phyloP scores from a whole-genome alignment of 2,113 vertebrate species.

The Romanogobio albipinnatus region DNA sequence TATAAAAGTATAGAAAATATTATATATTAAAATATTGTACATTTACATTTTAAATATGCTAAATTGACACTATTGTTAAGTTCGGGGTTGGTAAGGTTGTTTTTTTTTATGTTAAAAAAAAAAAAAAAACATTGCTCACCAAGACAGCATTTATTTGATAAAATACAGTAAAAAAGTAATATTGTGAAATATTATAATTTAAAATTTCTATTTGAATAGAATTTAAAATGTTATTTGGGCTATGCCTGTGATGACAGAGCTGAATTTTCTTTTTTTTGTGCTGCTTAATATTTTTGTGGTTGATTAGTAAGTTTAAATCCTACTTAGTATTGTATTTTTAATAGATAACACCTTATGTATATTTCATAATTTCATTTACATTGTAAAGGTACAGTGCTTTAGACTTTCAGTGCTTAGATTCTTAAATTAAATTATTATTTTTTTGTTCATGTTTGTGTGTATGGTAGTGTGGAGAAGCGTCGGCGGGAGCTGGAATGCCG shows the following conservation, averaged over 20 bases:
- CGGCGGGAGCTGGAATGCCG: slow-evolving; percentile 93
- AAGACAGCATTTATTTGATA: not conserved
- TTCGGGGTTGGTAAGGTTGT: not conserved
- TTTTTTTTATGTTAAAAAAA: not conserved
- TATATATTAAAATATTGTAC: not conserved
- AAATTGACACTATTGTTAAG: not conserved
- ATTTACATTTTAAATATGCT: not conserved
- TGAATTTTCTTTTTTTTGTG: not conserved
- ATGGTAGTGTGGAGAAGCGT: slow-evolving; percentile 87
- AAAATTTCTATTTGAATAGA: too few relatives aligned
- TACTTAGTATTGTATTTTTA: too few relatives aligned
- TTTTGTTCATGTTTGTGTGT: slow-evolving; percentile 12
- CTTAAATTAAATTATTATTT: not conserved
- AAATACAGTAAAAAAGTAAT: not conserved
- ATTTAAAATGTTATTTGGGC: too few relatives aligned
- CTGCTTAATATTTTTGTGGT: not conserved
- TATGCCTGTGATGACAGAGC: too few relatives aligned
- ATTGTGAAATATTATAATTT: not conserved
- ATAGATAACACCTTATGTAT: not conserved
- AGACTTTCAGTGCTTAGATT: not conserved
- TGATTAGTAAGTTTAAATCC: too few relatives aligned
- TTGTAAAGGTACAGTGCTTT: not conserved
- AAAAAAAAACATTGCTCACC: not conserved
- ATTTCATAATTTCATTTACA: not conserved
- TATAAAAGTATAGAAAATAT: not conserved